Evolutionary conservation across 2,797 vertebrate genomes (phyloP), one percentile per base, ranked within the genome.

Genomic region (Pangasius macronema): DNA sequence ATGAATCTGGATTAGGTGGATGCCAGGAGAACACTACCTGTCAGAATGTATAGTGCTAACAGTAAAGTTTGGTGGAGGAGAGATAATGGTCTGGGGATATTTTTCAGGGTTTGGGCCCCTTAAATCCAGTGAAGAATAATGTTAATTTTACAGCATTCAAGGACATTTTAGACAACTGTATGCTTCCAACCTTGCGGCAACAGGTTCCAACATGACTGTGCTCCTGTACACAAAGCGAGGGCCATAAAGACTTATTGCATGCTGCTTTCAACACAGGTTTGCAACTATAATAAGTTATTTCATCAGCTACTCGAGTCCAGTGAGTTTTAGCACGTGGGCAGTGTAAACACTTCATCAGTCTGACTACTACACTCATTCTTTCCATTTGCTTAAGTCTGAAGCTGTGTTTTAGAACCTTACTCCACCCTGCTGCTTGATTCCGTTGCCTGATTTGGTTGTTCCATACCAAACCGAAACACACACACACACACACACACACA

Each of bases 331-430:
- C 5, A 18, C 84, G 73, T 82, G 68, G 82, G 75, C 57, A 13
- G 33, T 14, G 65, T 70, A 83, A 61, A 36, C 8, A 53, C 73
- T 49, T 72, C 67, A 67, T 82, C 49, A 16, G 61, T 76, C 39
- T 73, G 67, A 81, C 72, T 65, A 79, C 83, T 72, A 83, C 75
- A 88, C 84, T 84, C 90, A 91, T 51, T 89, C 42, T 91, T 91
- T 91, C 89, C 89, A 88, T 86, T 77, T 65, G 53, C 36, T 13
- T 82, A 65, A 81, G 55, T 80, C 51, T 81, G 22, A 55, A 88
- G 61, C 51, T 83, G 80, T 33, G 86, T 83, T 90, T 91, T 65
- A 90, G 49, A 76, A 72, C 79, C 14, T 57, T 53, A 88, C 89
- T 91, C 89, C 89, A 91, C 90, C 90, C 90, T 65, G 39, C 51